Evolutionary conservation across 1,140 invertebrate genomes (phyloP), one percentile per base, ranked within the genome.

Genomic region (Bombus consobrinus): DNA sequence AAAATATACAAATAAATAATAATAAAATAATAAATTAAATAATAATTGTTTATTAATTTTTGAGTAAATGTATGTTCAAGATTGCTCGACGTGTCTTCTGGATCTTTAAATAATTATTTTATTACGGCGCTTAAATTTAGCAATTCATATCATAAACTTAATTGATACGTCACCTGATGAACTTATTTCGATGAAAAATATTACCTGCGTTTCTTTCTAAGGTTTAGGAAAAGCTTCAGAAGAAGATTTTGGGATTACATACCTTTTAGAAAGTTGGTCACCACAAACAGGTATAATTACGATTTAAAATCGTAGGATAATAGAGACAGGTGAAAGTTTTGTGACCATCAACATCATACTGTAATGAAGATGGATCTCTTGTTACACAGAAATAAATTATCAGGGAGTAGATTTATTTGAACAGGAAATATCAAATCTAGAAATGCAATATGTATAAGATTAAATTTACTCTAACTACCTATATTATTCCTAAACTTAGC

Each of bases 291-390:
- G 66, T 12, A 22, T n/a, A 73, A 73, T 73, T 73, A 41, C 9
- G 2, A 5, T 43, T 73, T n/a, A 41, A 73, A n/a, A 13, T 22
- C 12, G 15, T n/a, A 4, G 28, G 18, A n/a, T 73, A 73, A 73
- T 43, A 73, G 71, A 73, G 28, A 25, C 39, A 34, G 28, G 71
- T 73, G 71, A 73, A 73, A 73, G 71, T 73, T 41, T 73, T 18
- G 22, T n/a, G 15, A 41, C 9, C 13, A 32, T 5, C 3, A 39
- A 28, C 37, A 28, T 71, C 37, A 28, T 25, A 41, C 6, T 43
- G 2, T n/a, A 41, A n/a, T 73, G 41, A 39, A 71, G 18, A 39
- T 10, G 22, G 12, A 41, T 41, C 71, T 73, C 71, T 9, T 6
- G 15, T 72, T 72, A n/a, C 6, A 41, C n/a, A 41, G 13, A 41